Conservation (phyloP, 2,888 invertebrate species). For the Eilema depressum region DNA sequence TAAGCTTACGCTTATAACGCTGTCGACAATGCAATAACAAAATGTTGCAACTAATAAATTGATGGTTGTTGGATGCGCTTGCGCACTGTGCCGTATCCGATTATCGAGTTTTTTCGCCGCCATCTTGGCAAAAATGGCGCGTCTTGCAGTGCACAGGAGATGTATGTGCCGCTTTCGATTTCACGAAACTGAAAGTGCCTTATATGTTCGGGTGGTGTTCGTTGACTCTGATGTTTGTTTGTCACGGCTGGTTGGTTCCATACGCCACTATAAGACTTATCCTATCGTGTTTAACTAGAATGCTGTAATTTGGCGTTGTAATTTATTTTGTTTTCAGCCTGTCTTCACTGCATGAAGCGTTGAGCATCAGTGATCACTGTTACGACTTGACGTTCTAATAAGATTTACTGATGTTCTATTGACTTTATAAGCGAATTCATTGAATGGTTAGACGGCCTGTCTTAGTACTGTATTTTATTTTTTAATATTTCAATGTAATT, state of each 20-base stretch:
- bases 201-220: slow-evolving; percentile 83
- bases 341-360: slow-evolving; percentile 63
- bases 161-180: slow-evolving; percentile 82
- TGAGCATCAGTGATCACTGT: slow-evolving; percentile 63
- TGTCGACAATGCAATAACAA: slow-evolving; percentile 42
- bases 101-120: slow-evolving; percentile 76
- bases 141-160: slow-evolving; percentile 70
- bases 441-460: slow-evolving; percentile 31
- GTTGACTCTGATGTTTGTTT: slow-evolving; percentile 85
- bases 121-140: slow-evolving; percentile 78
- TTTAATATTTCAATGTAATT: slow-evolving; percentile 27
- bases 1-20: neutral
- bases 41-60: slow-evolving; percentile 72
- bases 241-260: slow-evolving; percentile 77
- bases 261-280: slow-evolving; percentile 66
- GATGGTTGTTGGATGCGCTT: slow-evolving; percentile 64
- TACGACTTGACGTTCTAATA: slow-evolving; percentile 63
- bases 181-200: slow-evolving; percentile 84
- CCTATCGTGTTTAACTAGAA: slow-evolving; percentile 76
- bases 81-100: slow-evolving; percentile 74
- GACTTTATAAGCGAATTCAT: slow-evolving; percentile 40
- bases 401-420: slow-evolving; percentile 49
- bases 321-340: slow-evolving; percentile 77
- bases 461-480: slow-evolving; percentile 22
- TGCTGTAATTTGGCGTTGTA: slow-evolving; percentile 74